A percentile compares a stretch with the other conserved stretches of the same genome.
phyloP scores from a whole-genome alignment of 1,140 invertebrate species.

The Philopotamus ludificatus region DNA sequence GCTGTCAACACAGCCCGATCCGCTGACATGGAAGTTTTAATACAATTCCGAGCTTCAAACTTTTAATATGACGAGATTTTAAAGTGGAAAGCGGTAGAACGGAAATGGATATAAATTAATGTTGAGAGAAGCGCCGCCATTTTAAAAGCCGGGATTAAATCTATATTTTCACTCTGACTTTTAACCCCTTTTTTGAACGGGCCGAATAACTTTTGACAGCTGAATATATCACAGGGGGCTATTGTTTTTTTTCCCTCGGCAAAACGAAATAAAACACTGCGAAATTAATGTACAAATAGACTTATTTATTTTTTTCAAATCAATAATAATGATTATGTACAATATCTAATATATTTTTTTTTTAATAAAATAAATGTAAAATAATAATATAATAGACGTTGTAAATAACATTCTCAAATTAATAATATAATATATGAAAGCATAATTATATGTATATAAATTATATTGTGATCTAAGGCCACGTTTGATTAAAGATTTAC shows the following conservation, averaged over 20 bases:
- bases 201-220: too few species aligned
- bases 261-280: too few species aligned
- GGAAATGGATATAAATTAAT: neutral
- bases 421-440: conserved; percentile 1
- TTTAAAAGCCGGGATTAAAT: neutral
- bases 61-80: conserved; percentile 21
- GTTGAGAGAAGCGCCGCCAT: neutral
- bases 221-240: too few species aligned
- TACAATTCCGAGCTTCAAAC: conserved; percentile 17
- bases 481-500: conserved; percentile 31
- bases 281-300: too few species aligned
- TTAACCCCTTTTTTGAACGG: too few species aligned
- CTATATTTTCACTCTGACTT: too few species aligned
- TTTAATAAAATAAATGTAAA: conserved; percentile 3
- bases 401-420: conserved; percentile 5
- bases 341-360: too few species aligned
- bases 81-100: neutral
- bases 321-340: too few species aligned
- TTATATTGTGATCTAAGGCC: conserved; percentile 35
- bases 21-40: conserved; percentile 25
- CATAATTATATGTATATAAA: conserved; percentile 8
- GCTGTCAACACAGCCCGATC: conserved; percentile 22
- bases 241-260: too few species aligned
- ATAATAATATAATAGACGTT: neutral
- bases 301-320: too few species aligned